These are phyloP conservation scores for Tiliacea citrago DNA, from an alignment of 2,888 invertebrate species.

Conservation along the genomic window DNA sequence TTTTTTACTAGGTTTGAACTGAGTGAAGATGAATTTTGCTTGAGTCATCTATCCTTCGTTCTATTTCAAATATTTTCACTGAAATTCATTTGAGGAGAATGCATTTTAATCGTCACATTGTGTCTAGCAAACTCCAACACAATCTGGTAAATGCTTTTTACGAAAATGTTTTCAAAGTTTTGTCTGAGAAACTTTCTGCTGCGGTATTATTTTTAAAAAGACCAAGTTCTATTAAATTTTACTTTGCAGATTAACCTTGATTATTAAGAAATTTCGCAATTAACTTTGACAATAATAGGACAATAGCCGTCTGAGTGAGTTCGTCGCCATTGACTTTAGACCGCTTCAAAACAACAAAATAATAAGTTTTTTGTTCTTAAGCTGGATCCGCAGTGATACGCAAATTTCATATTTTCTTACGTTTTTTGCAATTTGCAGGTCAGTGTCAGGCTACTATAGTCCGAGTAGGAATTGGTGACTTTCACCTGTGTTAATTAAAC, in stretches of 20 bases:
- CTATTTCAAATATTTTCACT: conserved; percentile 15
- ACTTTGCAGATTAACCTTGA: conserved; percentile 46
- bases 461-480: no score
- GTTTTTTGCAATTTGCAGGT: no score
- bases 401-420: no score
- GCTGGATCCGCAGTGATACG: no score
- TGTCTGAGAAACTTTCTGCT: conserved; percentile 32
- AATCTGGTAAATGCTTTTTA: not conserved
- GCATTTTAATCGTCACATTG: conserved; percentile 53
- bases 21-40: conserved; percentile 16
- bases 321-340: conserved; percentile 36
- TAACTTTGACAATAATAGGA: conserved; percentile 62
- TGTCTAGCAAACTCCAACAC: conserved; percentile 9
- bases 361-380: conserved; percentile 32
- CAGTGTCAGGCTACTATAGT: no score
- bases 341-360: conserved; percentile 50
- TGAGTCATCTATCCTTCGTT: not conserved
- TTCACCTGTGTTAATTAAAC: no score
- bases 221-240: conserved; percentile 30
- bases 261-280: conserved; percentile 60
- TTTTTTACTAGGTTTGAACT: conserved; percentile 1
- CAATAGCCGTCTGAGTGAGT: conserved; percentile 39
- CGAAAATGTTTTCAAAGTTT: conserved; percentile 4
- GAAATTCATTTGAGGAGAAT: conserved; percentile 29
- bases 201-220: conserved; percentile 20